Conservation (phyloP, 2,888 invertebrate genomes). For the Drosophila ustulata region DNA sequence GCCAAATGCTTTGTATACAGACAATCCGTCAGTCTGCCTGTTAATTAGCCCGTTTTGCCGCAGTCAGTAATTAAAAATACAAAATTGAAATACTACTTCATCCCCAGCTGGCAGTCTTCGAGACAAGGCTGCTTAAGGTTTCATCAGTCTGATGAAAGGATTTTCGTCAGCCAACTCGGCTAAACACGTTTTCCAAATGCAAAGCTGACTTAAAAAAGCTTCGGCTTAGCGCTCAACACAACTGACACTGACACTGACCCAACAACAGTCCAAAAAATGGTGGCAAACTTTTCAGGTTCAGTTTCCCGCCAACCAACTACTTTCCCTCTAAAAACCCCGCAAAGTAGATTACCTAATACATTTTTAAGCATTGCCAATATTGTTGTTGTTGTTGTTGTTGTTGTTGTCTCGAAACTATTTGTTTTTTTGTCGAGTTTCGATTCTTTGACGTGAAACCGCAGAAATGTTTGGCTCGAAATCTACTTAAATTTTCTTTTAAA, state of each 20-base stretch:
- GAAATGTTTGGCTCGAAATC: conserved; percentile 11
- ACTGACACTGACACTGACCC: not conserved
- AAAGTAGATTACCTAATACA: conserved; percentile 24
- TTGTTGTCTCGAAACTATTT: not conserved
- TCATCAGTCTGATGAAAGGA: conserved; percentile 42
- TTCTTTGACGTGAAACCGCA: conserved; percentile 3
- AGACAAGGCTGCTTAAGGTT: conserved; percentile 33
- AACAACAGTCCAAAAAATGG: conserved; percentile 3
- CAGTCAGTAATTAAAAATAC: conserved; percentile 63
- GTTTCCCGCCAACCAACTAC: not conserved
- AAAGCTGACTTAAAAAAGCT: conserved; percentile 23
- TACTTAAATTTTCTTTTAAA: conserved; percentile 51
- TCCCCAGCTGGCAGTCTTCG: conserved; percentile 4
- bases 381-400: not conserved
- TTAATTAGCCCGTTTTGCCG: conserved; percentile 61
- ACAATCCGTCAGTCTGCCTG: conserved; percentile 21
- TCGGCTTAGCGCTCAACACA: conserved; percentile 1
- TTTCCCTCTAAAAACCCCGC: not conserved
- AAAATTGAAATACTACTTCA: conserved; percentile 35
- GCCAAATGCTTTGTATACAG: conserved; percentile 19
- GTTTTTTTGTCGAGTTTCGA: not conserved
- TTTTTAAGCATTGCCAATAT: conserved; percentile 7
- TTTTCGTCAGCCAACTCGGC: conserved; percentile 19
- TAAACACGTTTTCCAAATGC: conserved; percentile 28
- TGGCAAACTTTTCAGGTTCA: not conserved